Evolutionary conservation across 2,797 vertebrate species (phyloP).

Genomic region (Podarcis siculus): DNA sequence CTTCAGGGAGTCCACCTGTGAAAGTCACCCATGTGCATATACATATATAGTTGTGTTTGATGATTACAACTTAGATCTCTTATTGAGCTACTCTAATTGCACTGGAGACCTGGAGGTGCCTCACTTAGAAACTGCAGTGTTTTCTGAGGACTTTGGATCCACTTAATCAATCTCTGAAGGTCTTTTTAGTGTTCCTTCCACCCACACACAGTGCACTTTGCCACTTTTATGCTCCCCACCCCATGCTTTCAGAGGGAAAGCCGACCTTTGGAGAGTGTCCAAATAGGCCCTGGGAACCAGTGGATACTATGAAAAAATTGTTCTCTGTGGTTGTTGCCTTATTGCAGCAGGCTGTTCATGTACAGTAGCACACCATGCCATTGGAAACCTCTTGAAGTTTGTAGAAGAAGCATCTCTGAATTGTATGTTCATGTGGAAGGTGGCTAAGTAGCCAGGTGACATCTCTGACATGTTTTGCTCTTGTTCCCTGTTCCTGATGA

Average conservation of each 20-base stretch:
- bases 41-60: neutral
- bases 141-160: neutral
- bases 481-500: neutral
- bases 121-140: neutral
- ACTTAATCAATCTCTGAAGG: neutral
- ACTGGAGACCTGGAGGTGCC: neutral
- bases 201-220: neutral
- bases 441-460: neutral
- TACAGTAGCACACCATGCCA: neutral
- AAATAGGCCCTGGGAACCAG: neutral
- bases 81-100: neutral
- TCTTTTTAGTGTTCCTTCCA: neutral
- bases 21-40: neutral
- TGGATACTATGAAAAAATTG: neutral
- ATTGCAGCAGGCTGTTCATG: neutral
- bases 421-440: neutral
- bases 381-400: neutral
- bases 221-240: neutral
- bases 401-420: neutral
- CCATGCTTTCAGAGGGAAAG: neutral
- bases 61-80: neutral
- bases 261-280: neutral
- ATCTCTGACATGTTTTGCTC: neutral
- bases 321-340: no score
- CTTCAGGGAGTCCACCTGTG: neutral